Evolutionary conservation across 2,113 vertebrate genomes (phyloP).

Genomic region (Capricornis sumatraensis): DNA sequence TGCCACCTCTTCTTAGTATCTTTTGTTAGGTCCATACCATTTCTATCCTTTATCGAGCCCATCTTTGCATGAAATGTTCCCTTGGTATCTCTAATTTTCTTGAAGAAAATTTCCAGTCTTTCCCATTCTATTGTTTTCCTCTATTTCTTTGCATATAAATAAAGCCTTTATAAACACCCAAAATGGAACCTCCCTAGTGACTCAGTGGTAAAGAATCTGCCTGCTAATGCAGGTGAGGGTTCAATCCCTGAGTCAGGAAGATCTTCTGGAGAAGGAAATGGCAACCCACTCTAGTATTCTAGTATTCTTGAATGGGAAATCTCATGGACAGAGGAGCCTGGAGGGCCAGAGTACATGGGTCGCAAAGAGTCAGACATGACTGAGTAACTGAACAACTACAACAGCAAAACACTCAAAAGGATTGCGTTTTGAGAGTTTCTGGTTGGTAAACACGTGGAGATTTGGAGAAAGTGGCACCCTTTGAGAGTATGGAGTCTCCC

Average conservation of each 20-base stretch:
- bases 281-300: background rate
- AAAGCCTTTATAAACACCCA: background rate
- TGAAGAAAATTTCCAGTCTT: background rate
- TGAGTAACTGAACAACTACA: background rate
- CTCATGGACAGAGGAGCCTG: background rate
- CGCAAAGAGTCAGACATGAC: background rate
- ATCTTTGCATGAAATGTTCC: background rate
- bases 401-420: background rate
- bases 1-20: background rate
- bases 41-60: background rate
- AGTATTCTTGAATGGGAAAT: background rate
- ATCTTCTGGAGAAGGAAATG: background rate
- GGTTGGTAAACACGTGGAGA: accelerated
- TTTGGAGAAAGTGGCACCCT: background rate
- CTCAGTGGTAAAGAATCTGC: background rate
- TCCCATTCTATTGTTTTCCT: background rate
- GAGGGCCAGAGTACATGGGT: background rate
- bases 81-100: background rate
- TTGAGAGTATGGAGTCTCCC: background rate
- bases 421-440: background rate
- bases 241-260: background rate
- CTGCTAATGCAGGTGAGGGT: background rate
- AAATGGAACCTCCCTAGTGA: background rate
- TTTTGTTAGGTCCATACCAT: background rate
- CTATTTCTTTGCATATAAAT: background rate